Evolutionary conservation across 2,113 vertebrate species (phyloP).

Genomic region (Macrotus californicus): DNA sequence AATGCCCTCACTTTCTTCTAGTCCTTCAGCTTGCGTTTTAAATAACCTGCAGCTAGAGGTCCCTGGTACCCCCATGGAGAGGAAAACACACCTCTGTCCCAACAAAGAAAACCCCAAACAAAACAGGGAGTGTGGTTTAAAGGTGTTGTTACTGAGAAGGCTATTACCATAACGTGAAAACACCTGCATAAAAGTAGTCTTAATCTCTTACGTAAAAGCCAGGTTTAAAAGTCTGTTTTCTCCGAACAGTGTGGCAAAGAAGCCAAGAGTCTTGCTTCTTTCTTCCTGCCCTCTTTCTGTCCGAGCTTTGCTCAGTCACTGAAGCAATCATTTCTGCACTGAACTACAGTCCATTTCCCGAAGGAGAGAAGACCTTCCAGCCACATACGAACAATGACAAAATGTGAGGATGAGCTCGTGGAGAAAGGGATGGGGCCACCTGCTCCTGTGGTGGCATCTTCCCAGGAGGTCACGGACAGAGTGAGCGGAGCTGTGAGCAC

Average conservation of each 20-base stretch:
- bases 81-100: neutral
- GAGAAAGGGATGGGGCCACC: neutral
- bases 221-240: neutral
- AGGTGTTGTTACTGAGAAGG: neutral
- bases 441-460: fast-evolving
- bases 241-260: neutral
- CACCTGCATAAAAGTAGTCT: neutral
- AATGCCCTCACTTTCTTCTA: conserved; percentile 33
- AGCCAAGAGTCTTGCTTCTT: neutral
- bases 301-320: neutral
- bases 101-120: neutral
- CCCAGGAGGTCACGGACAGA: neutral
- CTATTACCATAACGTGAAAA: neutral
- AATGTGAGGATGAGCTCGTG: fast-evolving
- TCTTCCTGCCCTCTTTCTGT: neutral
- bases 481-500: fast-evolving
- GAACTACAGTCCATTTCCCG: neutral
- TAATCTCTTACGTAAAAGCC: neutral
- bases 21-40: conserved; percentile 5
- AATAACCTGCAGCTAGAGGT: neutral
- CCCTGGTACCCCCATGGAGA: neutral
- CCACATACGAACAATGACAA: neutral
- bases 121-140: neutral
- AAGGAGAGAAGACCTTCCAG: neutral
- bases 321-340: neutral